A percentile compares a stretch with the other conserved stretches of the same genome.
Evolutionary conservation across 2,797 vertebrate genomes (phyloP).

Genomic region (Macroramphosus scolopax): DNA sequence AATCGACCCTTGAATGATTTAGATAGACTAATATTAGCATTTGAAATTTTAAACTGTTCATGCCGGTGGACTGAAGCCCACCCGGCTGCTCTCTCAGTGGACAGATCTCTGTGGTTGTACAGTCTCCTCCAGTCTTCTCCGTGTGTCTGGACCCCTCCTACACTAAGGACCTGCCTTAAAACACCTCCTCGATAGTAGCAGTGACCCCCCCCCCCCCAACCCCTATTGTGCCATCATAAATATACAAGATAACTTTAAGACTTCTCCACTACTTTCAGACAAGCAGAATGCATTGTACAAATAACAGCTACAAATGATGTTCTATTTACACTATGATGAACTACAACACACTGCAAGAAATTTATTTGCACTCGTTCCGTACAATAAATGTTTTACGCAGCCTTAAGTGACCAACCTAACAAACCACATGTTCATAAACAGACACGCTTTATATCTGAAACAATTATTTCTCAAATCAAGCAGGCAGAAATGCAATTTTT

Average conservation of each 20-base stretch:
- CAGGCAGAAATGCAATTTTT: conserved; percentile 25
- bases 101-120: conserved; percentile 38
- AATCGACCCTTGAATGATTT: conserved; percentile 30
- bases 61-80: conserved; percentile 14
- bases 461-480: conserved; percentile 18
- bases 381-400: conserved; percentile 45
- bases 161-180: conserved; percentile 72
- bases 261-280: conserved; percentile 31
- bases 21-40: conserved; percentile 22
- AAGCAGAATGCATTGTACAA: conserved; percentile 56
- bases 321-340: conserved; percentile 46
- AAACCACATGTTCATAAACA: conserved; percentile 30
- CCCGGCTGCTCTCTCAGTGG: conserved; percentile 32
- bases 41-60: conserved; percentile 23
- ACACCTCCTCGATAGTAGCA: conserved; percentile 44
- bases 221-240: conserved; percentile 8
- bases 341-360: conserved; percentile 40
- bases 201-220: conserved; percentile 1
- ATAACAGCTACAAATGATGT: conserved; percentile 30
- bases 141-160: conserved; percentile 62
- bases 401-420: conserved; percentile 48
- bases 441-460: conserved; percentile 29
- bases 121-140: conserved; percentile 37
- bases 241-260: conserved; percentile 30
- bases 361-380: conserved; percentile 35